phyloP scores from a whole-genome alignment of 2,888 invertebrate genomes.

The Erebia ligea region DNA sequence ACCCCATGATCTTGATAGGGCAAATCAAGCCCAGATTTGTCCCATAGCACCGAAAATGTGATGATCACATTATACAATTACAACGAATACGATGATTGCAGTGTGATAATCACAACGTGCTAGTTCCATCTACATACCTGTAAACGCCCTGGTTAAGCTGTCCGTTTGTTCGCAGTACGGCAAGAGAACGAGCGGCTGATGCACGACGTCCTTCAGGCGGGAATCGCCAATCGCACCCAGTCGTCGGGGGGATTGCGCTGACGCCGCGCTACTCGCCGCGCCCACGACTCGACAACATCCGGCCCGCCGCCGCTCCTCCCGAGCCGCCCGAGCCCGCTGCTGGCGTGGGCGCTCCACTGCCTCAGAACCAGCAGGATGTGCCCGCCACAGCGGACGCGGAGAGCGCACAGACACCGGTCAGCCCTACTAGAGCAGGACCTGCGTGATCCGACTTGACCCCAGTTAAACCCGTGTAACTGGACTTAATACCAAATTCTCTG shows the following conservation, averaged over 20 bases:
- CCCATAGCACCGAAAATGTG: not conserved
- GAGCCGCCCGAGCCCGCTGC: conserved; percentile 61
- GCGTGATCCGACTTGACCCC: conserved; percentile 55
- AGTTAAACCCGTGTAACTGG: not conserved
- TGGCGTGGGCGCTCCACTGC: conserved; percentile 41
- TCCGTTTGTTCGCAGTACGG: conserved; percentile 87
- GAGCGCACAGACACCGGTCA: conserved; percentile 45
- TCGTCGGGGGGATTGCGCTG: conserved; percentile 80
- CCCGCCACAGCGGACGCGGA: conserved; percentile 39
- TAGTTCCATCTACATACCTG: not conserved
- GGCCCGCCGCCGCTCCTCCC: conserved; percentile 77
- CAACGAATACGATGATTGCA: no score
- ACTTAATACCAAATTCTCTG: not conserved
- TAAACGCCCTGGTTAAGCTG: conserved; percentile 61
- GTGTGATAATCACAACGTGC: no score
- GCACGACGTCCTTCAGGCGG: conserved; percentile 88
- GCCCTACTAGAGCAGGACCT: conserved; percentile 48
- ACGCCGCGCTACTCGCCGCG: conserved; percentile 81
- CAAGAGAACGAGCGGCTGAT: conserved; percentile 94
- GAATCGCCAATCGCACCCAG: conserved; percentile 82
- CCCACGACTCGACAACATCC: conserved; percentile 73
- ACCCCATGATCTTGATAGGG: not conserved
- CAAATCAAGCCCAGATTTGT: not conserved
- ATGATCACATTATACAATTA: no score
- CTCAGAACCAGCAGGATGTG: conserved; percentile 38